Conservation (phyloP, 2,113 vertebrate genomes). For the Apodemus speciosus region DNA sequence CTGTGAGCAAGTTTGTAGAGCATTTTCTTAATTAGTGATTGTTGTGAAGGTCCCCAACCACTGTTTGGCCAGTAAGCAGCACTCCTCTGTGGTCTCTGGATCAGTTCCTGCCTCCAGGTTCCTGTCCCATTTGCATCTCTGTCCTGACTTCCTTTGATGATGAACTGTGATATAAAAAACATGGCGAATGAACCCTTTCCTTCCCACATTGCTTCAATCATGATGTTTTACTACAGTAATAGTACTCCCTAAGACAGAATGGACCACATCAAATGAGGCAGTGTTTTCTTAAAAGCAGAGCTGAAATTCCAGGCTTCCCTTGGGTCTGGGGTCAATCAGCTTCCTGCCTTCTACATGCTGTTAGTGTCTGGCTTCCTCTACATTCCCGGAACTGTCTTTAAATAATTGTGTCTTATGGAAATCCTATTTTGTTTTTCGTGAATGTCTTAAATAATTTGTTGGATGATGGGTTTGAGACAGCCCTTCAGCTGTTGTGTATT, state of each 20-base stretch:
- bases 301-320: neutral
- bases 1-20: neutral
- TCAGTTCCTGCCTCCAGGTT: neutral
- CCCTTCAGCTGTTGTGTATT: neutral
- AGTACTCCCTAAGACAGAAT: neutral
- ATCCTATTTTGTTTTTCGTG: neutral
- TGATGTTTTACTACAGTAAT: neutral
- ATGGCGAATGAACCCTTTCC: neutral
- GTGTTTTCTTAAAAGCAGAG: neutral
- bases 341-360: neutral
- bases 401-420: neutral
- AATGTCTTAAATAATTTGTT: neutral
- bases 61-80: neutral
- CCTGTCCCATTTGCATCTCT: neutral
- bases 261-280: neutral
- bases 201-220: neutral
- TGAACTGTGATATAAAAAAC: neutral
- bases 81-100: neutral
- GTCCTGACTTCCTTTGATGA: neutral
- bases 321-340: neutral
- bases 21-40: neutral
- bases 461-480: neutral
- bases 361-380: neutral
- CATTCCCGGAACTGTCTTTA: neutral
- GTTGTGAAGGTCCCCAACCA: neutral